Evolutionary conservation across 2,888 invertebrate species (phyloP), one percentile per base, ranked within the genome.

Genomic region (Cephus nigrinus): DNA sequence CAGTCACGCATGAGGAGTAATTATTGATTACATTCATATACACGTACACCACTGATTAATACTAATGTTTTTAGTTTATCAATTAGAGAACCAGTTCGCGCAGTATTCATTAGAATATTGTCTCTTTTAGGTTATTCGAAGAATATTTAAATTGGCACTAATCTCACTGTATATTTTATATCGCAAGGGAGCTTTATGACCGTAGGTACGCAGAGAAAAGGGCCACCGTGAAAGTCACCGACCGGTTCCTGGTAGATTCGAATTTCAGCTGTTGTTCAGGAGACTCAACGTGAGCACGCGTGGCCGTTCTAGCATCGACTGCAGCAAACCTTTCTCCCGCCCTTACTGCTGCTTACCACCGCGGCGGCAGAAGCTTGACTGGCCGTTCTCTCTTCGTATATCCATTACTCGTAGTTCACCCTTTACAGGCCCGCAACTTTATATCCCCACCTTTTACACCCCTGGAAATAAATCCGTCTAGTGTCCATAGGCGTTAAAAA

Each of bases 241-340:
- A 75, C 69, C 76, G 36, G 71, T 73, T 34, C 71, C 32, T 30
- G 72, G 33, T 68, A 30, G 69, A 68, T 30, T 75, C 32, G 69
- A 34, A 35, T 75, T 72, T 76, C 35, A 73, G 31, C 69, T 31
- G 68, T 30, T 32, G 55, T 71, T 71, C 71, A 71, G 9, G 55
- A 55, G 55, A 23, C 55, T 55, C 55, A 12, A 71, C 71, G 71
- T 33, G 71, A 71, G 31, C 71, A 32, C 71, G 71, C 71, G 12
- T 31, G 12, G 71, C 32, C 71, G 32, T 32, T 71, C 71, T 33
- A 5, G 12, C 32, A 31, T 33, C 33, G 71, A 71, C 71, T 71
- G 71, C 31, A 31, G 12, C 12, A 71, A 33, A 71, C 71, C 33
- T 32, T 23, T 23, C 71, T 71, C 71, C 71, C 33, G 32, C 71